Evolutionary conservation across 2,113 vertebrate species (phyloP), one percentile per base, ranked within the genome.

Genomic region (Ploceus nigricollis): DNA sequence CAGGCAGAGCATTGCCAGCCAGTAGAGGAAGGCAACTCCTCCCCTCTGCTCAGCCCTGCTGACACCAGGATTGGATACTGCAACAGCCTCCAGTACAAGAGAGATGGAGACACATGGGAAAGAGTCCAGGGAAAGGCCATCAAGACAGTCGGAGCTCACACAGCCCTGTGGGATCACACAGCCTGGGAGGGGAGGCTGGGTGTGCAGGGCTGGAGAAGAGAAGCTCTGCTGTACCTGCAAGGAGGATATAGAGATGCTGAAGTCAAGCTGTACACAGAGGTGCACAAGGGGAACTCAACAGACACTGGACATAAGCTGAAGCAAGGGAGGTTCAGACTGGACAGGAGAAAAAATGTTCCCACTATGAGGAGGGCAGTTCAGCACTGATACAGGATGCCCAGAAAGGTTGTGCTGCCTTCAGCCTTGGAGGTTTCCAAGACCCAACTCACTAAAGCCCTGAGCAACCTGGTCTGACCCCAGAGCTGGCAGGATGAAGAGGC

Each of bases 401-500:
- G 47, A 78, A 58, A 77, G 12, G 12, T 66, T 84, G 28, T 25
- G 77, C 78, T 79, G 56, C 57, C 61, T 96, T n/a, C 66, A 79
- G 2, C n/a, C 47, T 64, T 3, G 0, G 48, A 69, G 27, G 11
- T 77, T 72, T 80, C 50, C 31, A 69, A 37, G 45, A 65, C 11
- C 11, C 0, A 0, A 15, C 54, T 42, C 47, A 18, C 6, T 53
- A 87, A 84, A 84, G 33, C 42, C 15, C 39, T 18, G 14, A 66
- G 42, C 48, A 72, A 75, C 65, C 87, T 84, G 81, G 18, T 53
- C 40, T 93, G 90, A 91, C 78, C 65, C 35, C 77, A n/a, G 35
- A 71, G 51, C 33, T 44, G 44, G 39, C 60, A 71, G 9, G 27
- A 82, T 17, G 35, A 51, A 48, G 24, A 94, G 45, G 16, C 5